Percentiles rank a stretch among this genome's conserved stretches.
Evolutionary conservation across 2,113 vertebrate genomes (phyloP).

Genomic region (Silurus asotus): DNA sequence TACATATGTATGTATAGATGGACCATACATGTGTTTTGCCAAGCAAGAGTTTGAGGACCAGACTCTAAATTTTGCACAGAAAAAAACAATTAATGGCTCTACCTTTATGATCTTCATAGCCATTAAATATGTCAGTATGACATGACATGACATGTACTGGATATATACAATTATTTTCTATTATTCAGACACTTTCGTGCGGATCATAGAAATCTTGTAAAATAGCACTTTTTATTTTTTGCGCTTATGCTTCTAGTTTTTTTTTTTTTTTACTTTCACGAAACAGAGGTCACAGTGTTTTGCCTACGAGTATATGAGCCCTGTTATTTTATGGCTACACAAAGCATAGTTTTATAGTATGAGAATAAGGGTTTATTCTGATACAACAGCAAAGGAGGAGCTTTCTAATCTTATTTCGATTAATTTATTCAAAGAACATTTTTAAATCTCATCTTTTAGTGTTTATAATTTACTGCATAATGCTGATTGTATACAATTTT

Average conservation of each 20-base stretch:
- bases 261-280: not conserved
- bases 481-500: too few relatives aligned
- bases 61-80: conserved; percentile 26
- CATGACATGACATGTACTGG: not conserved
- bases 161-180: not conserved
- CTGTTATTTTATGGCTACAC: conserved; percentile 4
- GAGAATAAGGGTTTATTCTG: not conserved
- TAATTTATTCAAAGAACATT: not conserved
- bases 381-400: not conserved
- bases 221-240: not conserved
- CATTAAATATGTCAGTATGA: not conserved
- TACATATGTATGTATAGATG: not conserved
- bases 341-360: conserved; percentile 25
- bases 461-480: not conserved
- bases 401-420: not conserved
- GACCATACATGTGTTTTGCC: not conserved
- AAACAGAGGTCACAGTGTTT: not conserved
- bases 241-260: not conserved
- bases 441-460: not conserved
- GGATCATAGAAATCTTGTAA: not conserved
- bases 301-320: conserved; percentile 21
- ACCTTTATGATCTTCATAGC: not conserved
- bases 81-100: not conserved
- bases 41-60: not conserved
- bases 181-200: not conserved